Evolutionary conservation across 2,113 vertebrate species (phyloP).

Genomic region (Chitala chitala): DNA sequence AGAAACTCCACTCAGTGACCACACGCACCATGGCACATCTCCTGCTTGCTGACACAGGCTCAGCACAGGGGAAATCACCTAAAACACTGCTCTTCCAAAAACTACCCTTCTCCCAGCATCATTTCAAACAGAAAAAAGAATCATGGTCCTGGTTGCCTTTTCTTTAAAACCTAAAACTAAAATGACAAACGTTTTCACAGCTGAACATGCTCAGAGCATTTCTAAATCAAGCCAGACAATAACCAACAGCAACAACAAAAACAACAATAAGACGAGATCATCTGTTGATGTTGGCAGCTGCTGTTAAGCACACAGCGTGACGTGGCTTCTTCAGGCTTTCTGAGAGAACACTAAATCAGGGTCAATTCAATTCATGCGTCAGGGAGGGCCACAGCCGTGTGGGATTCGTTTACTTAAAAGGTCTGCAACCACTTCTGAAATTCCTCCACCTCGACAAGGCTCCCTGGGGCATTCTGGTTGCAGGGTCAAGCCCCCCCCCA

Average conservation of each 20-base stretch:
- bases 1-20: too few relatives aligned
- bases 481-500: neutral
- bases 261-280: neutral
- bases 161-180: neutral
- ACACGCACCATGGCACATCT: too few relatives aligned
- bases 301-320: neutral
- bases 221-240: neutral
- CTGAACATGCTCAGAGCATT: neutral
- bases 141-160: too few relatives aligned
- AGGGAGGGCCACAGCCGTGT: neutral
- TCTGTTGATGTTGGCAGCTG: neutral
- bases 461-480: conserved; percentile 20
- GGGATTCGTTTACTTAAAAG: conserved; percentile 33
- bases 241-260: neutral
- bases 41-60: too few relatives aligned
- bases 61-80: too few relatives aligned
- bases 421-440: conserved; percentile 44
- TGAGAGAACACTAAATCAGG: neutral
- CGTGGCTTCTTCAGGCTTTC: too few relatives aligned
- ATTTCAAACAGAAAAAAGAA: too few relatives aligned
- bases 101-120: too few relatives aligned
- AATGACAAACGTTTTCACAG: neutral
- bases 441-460: conserved; percentile 40
- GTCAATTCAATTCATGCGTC: neutral
- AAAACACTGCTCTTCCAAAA: too few relatives aligned